Evolutionary conservation across 2,888 invertebrate genomes (phyloP).

Genomic region (Drosophila suboccidentalis): DNA sequence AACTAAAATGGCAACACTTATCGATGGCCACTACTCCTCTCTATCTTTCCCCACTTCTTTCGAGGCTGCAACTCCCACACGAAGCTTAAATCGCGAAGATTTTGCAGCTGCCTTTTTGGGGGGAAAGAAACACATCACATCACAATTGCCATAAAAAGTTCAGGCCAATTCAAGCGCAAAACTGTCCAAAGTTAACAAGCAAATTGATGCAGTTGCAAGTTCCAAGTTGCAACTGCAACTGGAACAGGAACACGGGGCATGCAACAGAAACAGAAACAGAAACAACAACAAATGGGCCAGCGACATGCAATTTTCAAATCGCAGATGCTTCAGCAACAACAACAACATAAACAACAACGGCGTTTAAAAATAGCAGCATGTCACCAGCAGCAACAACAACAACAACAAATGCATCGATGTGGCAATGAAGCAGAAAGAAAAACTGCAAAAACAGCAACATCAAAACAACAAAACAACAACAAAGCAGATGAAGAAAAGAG

Average conservation of each 20-base stretch:
- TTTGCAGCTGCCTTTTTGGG: constrained; percentile 46
- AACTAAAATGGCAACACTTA: constrained; percentile 1
- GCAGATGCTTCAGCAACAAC: constrained; percentile 52
- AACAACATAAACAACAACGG: constrained; percentile 37
- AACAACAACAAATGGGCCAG: constrained; percentile 61
- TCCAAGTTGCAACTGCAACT: constrained; percentile 26
- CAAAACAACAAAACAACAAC: constrained; percentile 14
- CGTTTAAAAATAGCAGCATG: constrained; percentile 77
- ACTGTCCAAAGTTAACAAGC: constrained; percentile 61
- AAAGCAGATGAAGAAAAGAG: constrained; percentile 3
- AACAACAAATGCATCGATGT: constrained; percentile 53
- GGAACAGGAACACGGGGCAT: constrained; percentile 11
- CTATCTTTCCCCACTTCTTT: background rate
- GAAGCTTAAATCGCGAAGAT: constrained; percentile 36
- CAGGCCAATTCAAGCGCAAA: constrained; percentile 73
- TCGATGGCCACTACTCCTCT: constrained; percentile 36
- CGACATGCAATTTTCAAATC: constrained; percentile 70
- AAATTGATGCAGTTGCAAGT: constrained; percentile 41
- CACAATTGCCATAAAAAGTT: constrained; percentile 45
- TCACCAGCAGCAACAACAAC: constrained; percentile 56
- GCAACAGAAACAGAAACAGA: constrained; percentile 9
- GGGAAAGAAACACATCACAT: background rate
- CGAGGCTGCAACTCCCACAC: constrained; percentile 54
- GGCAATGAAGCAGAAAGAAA: constrained; percentile 70
- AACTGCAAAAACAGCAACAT: constrained; percentile 36